phyloP scores from a whole-genome alignment of 2,888 invertebrate species.

The Phaedon cochleariae region DNA sequence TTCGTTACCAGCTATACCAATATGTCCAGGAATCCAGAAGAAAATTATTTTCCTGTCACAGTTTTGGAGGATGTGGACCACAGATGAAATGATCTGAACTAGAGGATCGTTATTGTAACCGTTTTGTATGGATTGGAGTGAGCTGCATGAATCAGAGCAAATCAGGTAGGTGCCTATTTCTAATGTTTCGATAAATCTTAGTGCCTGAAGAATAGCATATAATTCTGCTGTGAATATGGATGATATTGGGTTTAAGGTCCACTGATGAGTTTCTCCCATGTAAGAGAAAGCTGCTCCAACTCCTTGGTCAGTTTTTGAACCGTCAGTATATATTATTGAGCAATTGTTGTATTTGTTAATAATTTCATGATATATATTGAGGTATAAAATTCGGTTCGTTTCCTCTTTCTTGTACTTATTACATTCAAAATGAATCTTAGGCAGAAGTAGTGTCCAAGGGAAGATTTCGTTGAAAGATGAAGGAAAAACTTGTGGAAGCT shows the following conservation, averaged over 20 bases:
- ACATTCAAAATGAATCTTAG: slow-evolving; percentile 9
- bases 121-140: slow-evolving; percentile 1
- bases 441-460: neutral
- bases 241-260: neutral
- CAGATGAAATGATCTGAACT: neutral
- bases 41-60: neutral
- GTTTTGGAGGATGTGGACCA: slow-evolving; percentile 8
- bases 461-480: too few relatives aligned
- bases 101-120: neutral
- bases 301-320: neutral
- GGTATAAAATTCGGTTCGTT: neutral
- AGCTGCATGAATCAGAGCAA: slow-evolving; percentile 6
- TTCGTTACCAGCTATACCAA: too few relatives aligned
- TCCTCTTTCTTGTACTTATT: slow-evolving; percentile 8
- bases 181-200: slow-evolving; percentile 7
- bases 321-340: neutral
- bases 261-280: neutral
- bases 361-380: slow-evolving; percentile 5
- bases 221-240: neutral
- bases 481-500: too few relatives aligned
- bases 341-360: slow-evolving; percentile 9
- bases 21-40: slow-evolving; percentile 9
- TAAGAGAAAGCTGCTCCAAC: too few relatives aligned
- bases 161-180: slow-evolving; percentile 4
- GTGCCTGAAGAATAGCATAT: neutral